Conservation (phyloP, 2,888 invertebrate species). For the Reticulitermes lucifugus region DNA sequence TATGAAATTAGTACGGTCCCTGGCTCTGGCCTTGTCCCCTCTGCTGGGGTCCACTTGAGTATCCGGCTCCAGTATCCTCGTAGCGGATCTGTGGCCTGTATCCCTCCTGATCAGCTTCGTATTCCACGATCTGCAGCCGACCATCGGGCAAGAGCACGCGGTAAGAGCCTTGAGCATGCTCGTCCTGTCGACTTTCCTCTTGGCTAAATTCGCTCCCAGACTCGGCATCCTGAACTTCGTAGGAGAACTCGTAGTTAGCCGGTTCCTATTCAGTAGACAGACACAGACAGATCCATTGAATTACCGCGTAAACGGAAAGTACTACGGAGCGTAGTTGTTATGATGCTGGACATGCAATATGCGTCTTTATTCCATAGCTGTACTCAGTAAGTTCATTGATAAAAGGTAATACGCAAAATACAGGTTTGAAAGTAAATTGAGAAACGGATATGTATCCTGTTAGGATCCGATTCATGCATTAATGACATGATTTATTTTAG, state of each 20-base stretch:
- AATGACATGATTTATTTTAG: too few relatives aligned
- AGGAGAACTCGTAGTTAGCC: slow-evolving; percentile 61
- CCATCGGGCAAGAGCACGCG: slow-evolving; percentile 62
- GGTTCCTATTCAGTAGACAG: slow-evolving; percentile 55
- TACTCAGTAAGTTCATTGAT: too few relatives aligned
- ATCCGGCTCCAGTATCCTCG: slow-evolving; percentile 62
- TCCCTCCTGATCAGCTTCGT: slow-evolving; percentile 76
- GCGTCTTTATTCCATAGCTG: too few relatives aligned
- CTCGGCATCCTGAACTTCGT: slow-evolving; percentile 61
- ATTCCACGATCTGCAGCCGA: slow-evolving; percentile 71
- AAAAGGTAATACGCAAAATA: too few relatives aligned
- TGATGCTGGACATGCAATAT: too few relatives aligned
- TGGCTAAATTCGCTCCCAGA: slow-evolving; percentile 63
- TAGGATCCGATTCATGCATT: too few relatives aligned
- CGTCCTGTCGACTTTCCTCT: slow-evolving; percentile 62
- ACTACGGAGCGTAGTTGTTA: too few relatives aligned
- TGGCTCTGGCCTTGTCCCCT: slow-evolving; percentile 11
- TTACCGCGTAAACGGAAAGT: too few relatives aligned
- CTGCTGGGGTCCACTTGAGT: slow-evolving; percentile 17
- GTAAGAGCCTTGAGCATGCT: slow-evolving; percentile 62
- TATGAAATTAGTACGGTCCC: slow-evolving; percentile 33
- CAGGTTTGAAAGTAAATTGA: too few relatives aligned
- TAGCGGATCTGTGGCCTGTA: slow-evolving; percentile 76
- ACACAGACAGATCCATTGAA: background rate
- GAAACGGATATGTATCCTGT: too few relatives aligned